Evolutionary conservation across 2,113 vertebrate species (phyloP).

Genomic region (Pogona vitticeps): DNA sequence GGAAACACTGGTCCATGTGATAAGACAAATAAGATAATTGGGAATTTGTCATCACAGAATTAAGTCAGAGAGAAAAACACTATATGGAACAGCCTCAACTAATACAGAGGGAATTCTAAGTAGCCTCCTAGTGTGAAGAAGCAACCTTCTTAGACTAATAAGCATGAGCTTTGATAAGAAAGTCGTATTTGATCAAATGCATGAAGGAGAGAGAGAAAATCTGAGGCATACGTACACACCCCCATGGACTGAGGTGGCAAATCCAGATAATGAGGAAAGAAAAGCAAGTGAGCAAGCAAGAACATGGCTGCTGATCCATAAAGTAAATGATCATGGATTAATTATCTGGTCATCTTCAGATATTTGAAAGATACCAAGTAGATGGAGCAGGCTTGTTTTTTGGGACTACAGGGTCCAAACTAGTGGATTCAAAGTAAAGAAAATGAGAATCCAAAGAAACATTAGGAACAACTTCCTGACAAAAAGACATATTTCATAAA

Average conservation of each 20-base stretch:
- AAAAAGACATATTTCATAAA: no score
- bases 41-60: slow-evolving; percentile 13
- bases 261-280: no score
- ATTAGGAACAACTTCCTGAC: no score
- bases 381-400: no score
- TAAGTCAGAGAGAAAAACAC: neutral
- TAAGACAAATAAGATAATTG: slow-evolving; percentile 34
- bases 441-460: no score
- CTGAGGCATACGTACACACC: neutral
- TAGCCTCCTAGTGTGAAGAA: neutral
- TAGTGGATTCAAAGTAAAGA: no score
- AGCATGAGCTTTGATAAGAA: neutral
- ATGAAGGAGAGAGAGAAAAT: neutral
- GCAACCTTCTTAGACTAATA: neutral
- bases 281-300: no score
- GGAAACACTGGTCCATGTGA: slow-evolving; percentile 17
- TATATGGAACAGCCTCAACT: neutral
- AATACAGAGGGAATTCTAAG: neutral
- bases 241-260: neutral
- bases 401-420: no score
- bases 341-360: no score
- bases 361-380: no score
- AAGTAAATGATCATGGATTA: no score
- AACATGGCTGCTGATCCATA: no score
- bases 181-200: neutral